Evolutionary conservation across 1,140 invertebrate species (phyloP).

Genomic region (Cyclargus thomasi): DNA sequence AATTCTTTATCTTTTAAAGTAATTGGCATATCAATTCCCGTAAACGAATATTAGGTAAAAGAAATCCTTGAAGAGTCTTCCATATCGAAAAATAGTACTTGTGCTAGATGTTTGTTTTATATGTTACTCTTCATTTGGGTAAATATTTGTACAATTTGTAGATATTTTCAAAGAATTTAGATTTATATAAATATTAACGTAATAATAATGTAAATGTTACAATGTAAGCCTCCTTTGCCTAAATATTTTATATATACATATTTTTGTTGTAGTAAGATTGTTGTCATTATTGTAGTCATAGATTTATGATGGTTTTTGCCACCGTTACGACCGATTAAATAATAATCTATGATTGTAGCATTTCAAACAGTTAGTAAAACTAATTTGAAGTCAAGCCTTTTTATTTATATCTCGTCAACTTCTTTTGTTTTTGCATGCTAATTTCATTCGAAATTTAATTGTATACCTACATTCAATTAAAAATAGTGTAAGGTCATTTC

Average conservation of each 20-base stretch:
- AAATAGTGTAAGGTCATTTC: too few species aligned
- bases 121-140: conserved; percentile 56
- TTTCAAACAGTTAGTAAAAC: conserved; percentile 28
- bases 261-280: conserved; percentile 2
- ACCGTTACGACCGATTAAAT: background rate
- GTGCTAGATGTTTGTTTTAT: conserved; percentile 61
- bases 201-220: background rate
- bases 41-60: conserved; percentile 66
- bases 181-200: conserved; percentile 17
- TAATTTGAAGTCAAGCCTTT: conserved; percentile 13
- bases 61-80: conserved; percentile 67
- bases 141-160: conserved; percentile 48
- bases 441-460: background rate
- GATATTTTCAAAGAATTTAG: conserved; percentile 24
- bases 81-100: conserved; percentile 71
- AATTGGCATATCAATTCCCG: conserved; percentile 73
- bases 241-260: conserved; percentile 14
- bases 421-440: background rate
- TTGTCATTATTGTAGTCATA: conserved; percentile 9
- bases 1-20: conserved; percentile 56
- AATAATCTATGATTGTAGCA: conserved; percentile 2
- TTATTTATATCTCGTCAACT: background rate
- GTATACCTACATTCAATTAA: too few species aligned
- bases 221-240: conserved; percentile 12
- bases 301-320: conserved; percentile 3